Evolutionary conservation across 2,797 vertebrate species (phyloP), one percentile per base, ranked within the genome.

Genomic region (Liparis tanakae): DNA sequence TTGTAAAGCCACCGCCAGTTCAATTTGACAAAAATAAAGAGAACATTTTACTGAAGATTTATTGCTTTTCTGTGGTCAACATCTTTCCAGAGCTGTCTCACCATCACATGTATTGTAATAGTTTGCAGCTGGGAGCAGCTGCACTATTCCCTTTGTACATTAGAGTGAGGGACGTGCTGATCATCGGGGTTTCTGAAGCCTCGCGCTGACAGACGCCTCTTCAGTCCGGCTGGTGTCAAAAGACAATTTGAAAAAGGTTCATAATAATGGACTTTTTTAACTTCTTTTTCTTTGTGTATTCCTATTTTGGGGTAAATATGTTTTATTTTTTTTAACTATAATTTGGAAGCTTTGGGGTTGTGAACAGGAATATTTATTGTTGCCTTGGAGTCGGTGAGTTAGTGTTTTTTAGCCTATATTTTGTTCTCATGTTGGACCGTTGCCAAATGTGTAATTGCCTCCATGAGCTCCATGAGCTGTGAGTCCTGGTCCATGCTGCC

Each of bases 121-220:
- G 57, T 66, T 63, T 78, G 59, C 78, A 87, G 79, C 64, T 79
- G 76, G 76, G 66, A 74, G 70, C 72, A n/a, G 72, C 36, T 72
- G 20, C 20, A 51, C 43, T 41, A 20, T 63, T 58, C 70, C 76
- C 64, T 76, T 59, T 72, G 57, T 53, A 25, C 58, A 57, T 56
- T 53, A 54, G 30, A 60, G 20, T 59, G 39, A 64, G 66, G 58
- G 54, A 56, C 58, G 43, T 60, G 44, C 57, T 55, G n/a, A 59
- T 54, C 54, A 81, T 56, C 56, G 60, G 8, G 46, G 13, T 17
- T 64, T 69, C 22, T 43, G 25, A 25, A 30, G 17, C 20, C 20
- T 55, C 30, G 66, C n/a, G 6, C 1, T 50, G 51, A 34, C 41
- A 55, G 6, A 37, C 1, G 14, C 39, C 12, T 48, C 9, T 39